Evolutionary conservation across 2,888 invertebrate species (phyloP).

Genomic region (Coelinius sp.): DNA sequence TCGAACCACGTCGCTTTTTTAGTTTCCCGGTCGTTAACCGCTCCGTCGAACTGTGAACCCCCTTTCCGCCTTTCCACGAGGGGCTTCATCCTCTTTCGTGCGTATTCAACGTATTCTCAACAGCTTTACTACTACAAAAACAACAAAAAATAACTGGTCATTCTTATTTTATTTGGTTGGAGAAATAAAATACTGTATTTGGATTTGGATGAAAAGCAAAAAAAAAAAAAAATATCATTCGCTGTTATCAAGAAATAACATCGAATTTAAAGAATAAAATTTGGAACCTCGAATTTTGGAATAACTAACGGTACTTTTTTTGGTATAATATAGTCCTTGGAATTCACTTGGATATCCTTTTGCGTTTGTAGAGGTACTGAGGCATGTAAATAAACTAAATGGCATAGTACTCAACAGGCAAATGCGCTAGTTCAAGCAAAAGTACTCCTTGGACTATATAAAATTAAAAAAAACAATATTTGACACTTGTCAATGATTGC

Average conservation of each 20-base stretch:
- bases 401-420: background rate
- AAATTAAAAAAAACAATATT: background rate
- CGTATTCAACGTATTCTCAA: constrained; percentile 28
- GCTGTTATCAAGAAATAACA: background rate
- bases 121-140: constrained; percentile 9
- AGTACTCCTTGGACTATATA: background rate
- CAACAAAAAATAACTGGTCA: constrained; percentile 14
- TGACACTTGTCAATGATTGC: constrained; percentile 18
- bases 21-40: constrained; percentile 55
- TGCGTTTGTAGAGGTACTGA: background rate
- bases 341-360: background rate
- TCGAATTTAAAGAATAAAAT: background rate
- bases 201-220: no score
- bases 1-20: constrained; percentile 44
- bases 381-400: constrained; percentile 26
- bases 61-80: constrained; percentile 54
- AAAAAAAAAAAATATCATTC: no score
- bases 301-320: constrained; percentile 8
- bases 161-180: background rate
- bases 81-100: constrained; percentile 42
- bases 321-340: background rate
- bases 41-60: constrained; percentile 64
- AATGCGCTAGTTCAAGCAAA: background rate
- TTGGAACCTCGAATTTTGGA: background rate
- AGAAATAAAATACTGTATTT: background rate